Percentiles rank a stretch among this genome's conserved stretches.
phyloP scores from a whole-genome alignment of 2,113 vertebrate species.

The Rhinolophus ferrumequinum region DNA sequence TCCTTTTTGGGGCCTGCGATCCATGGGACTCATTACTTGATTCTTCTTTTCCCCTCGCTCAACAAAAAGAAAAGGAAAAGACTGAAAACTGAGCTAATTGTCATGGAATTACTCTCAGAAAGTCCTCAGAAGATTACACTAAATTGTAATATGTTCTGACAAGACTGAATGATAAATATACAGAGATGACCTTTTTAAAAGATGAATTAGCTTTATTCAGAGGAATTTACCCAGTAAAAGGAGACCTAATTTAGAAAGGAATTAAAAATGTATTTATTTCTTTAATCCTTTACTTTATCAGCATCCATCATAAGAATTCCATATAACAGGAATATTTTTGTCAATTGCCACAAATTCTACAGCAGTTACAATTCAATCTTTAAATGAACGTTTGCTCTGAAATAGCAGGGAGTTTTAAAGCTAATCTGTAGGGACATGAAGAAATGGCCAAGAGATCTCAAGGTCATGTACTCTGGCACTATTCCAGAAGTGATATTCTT shows the following conservation, averaged over 20 bases:
- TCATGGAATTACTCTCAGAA: not conserved
- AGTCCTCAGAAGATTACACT: not conserved
- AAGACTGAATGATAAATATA: not conserved
- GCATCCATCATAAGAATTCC: not conserved
- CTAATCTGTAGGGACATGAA: not conserved
- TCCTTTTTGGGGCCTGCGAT: not conserved
- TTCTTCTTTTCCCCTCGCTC: not conserved
- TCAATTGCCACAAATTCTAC: not conserved
- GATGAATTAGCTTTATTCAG: conserved; percentile 36
- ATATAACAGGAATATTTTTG: conserved; percentile 5
- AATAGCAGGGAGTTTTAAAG: conserved; percentile 6
- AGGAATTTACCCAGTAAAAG: not conserved
- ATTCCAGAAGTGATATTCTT: not conserved
- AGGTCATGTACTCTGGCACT: not conserved
- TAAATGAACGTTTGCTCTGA: not conserved
- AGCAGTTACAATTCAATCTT: not conserved
- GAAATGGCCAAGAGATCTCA: not conserved
- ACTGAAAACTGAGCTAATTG: not conserved
- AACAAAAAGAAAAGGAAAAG: conserved; percentile 7
- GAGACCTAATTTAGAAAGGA: not conserved
- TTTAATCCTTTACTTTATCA: conserved; percentile 17
- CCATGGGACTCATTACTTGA: not conserved
- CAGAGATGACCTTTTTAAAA: not conserved
- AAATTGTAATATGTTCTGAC: not conserved
- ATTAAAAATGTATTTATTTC: not conserved